These are phyloP conservation scores for Luehdorfia chinensis DNA, from an alignment of 1,140 invertebrate species.

Conservation along the genomic window DNA sequence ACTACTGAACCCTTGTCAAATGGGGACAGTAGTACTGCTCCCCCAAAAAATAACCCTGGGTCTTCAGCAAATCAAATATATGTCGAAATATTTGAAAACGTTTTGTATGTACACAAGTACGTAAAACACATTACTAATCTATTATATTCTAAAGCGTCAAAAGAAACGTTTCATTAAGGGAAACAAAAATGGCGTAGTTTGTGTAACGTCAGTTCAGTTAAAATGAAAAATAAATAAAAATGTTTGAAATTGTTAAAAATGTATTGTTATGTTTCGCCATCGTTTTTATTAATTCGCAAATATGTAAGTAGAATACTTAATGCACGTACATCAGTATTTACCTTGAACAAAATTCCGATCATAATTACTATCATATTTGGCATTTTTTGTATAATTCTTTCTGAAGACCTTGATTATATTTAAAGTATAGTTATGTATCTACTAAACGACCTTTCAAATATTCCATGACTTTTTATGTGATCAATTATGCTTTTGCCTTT, in stretches of 20 bases:
- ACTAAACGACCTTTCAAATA: background rate
- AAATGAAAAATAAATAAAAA: conserved; percentile 69
- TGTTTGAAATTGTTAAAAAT: conserved; percentile 46
- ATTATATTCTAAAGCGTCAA: background rate
- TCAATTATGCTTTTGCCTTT: conserved; percentile 2
- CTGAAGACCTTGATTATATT: conserved; percentile 37
- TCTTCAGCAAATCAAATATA: too few relatives aligned
- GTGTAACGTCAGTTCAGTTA: conserved; percentile 52
- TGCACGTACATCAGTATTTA: background rate
- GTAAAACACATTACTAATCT: too few relatives aligned
- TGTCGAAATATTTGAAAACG: too few relatives aligned
- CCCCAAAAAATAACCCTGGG: too few relatives aligned
- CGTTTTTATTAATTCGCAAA: conserved; percentile 34
- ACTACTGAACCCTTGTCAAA: too few relatives aligned
- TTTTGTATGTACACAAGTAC: too few relatives aligned
- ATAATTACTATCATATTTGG: conserved; percentile 12
- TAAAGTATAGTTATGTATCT: conserved; percentile 20
- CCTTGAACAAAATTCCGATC: background rate
- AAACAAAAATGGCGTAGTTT: conserved; percentile 64
- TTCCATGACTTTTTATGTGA: background rate
- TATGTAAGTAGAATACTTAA: conserved; percentile 45
- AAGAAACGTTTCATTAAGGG: conserved; percentile 18
- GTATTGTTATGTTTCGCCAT: conserved; percentile 42
- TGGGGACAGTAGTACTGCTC: too few relatives aligned
- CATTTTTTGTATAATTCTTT: conserved; percentile 22